Evolutionary conservation across 2,888 invertebrate species (phyloP).

Genomic region (Sericinus montela): DNA sequence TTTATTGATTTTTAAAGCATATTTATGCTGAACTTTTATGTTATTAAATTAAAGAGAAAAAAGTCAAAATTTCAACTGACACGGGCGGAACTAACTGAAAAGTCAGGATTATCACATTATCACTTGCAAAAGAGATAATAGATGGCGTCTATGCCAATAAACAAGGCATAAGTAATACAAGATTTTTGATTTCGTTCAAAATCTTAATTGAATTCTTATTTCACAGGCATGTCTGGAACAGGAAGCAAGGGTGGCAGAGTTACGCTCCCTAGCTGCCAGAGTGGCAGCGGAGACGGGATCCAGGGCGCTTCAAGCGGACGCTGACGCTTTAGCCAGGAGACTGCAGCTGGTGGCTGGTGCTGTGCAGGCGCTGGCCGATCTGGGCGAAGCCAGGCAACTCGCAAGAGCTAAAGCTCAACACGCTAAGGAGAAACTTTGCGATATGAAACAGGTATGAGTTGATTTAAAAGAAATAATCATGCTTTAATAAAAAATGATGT

Average conservation of each 20-base stretch:
- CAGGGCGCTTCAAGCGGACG: slow-evolving; percentile 85
- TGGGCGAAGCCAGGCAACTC: slow-evolving; percentile 85
- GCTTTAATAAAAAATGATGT: no score
- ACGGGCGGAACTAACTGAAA: no score
- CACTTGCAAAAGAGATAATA: no score
- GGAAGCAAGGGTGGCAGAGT: slow-evolving; percentile 85
- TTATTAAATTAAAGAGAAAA: no score
- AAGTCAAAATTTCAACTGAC: no score
- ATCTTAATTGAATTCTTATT: no score
- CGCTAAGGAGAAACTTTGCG: slow-evolving; percentile 82
- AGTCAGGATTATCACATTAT: no score
- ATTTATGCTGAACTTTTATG: no score
- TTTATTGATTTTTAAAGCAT: no score
- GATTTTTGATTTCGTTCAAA: no score
- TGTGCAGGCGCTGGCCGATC: slow-evolving; percentile 86
- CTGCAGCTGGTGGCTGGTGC: slow-evolving; percentile 88
- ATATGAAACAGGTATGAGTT: slow-evolving; percentile 86
- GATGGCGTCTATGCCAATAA: no score
- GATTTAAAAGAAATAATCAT: background rate
- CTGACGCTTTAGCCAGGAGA: slow-evolving; percentile 86
- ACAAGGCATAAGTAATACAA: no score
- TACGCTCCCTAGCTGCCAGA: slow-evolving; percentile 86
- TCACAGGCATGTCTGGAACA: slow-evolving; percentile 87
- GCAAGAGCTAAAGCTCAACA: slow-evolving; percentile 79
- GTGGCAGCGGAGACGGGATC: slow-evolving; percentile 90